Evolutionary conservation across 1,140 invertebrate genomes (phyloP), one percentile per base, ranked within the genome.

Genomic region (Drosophila sulfurigaster): DNA sequence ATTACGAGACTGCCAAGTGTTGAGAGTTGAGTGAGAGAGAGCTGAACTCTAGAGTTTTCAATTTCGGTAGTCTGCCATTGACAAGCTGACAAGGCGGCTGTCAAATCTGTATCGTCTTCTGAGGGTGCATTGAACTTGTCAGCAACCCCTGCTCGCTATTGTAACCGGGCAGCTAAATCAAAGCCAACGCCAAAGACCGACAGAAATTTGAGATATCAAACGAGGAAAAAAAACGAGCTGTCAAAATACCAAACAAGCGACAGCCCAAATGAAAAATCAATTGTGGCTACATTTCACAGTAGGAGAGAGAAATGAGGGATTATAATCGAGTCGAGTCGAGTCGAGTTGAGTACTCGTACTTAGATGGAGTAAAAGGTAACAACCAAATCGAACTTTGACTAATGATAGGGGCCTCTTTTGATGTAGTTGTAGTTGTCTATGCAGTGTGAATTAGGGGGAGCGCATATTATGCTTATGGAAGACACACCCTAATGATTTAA

Each of bases 191-290:
- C 52, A 67, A 52, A 59, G 56, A 43, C 49, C 65, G 62, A 71
- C 64, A 56, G 82, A 87, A 83, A 89, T 89, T 60, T 60, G 78
- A 88, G 85, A 88, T 89, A 87, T 78, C 77, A 81, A 62, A 38
- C 6, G 35, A 38, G 35, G 10, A 38, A 38, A 87, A 85, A 65
- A 63, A 46, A 59, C 85, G 64, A 83, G 80, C 83, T 88, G 83
- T 88, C 83, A 88, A 88, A 88, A 89, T 88, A 83, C 69, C 70
- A 70, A 87, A 59, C 74, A 67, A 74, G 57, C 64, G 66, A 54
- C 66, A 56, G 73, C 8, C 28, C 57, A 58, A 75, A 75, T 79
- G 68, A 71, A 77, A 78, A 88, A 81, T 83, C 85, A 88, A 89
- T 89, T 83, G 83, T 56, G 67, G 52, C 56, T 30, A 59, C 41